Evolutionary conservation across 2,797 vertebrate species (phyloP).

Genomic region (Enteromius anoplus): DNA sequence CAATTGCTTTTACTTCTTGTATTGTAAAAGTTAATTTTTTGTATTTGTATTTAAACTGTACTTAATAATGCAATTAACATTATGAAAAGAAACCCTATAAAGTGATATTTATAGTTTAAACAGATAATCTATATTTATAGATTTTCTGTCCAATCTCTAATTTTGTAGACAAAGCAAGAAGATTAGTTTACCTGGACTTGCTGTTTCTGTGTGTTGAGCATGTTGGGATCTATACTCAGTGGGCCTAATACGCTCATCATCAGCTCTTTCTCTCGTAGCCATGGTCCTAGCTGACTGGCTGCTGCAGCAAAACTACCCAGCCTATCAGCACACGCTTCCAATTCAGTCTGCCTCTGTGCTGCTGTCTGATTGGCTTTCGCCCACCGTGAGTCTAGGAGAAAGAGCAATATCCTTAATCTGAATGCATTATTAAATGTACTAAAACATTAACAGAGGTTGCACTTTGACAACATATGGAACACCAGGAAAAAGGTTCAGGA

Average conservation of each 20-base stretch:
- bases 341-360: constrained; percentile 86
- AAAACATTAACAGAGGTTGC: constrained; percentile 16
- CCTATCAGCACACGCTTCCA: constrained; percentile 89
- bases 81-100: background rate
- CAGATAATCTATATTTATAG: background rate
- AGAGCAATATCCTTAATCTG: background rate
- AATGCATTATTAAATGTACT: background rate
- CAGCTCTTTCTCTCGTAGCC: constrained; percentile 96
- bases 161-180: background rate
- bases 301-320: constrained; percentile 90
- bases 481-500: background rate
- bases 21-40: background rate
- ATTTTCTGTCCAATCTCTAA: background rate
- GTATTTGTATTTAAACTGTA: background rate
- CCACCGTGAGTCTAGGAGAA: constrained; percentile 86
- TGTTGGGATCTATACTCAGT: constrained; percentile 96
- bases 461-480: constrained; percentile 34
- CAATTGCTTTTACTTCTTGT: background rate
- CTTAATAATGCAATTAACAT: background rate
- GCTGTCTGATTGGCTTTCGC: constrained; percentile 86
- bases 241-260: constrained; percentile 99
- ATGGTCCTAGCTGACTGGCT: constrained; percentile 89
- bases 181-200: constrained; percentile 89
- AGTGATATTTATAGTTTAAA: background rate
- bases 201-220: constrained; percentile 96